These are phyloP conservation scores for Melanostoma mellinum DNA, from an alignment of 2,888 invertebrate species.

Conservation along the genomic window DNA sequence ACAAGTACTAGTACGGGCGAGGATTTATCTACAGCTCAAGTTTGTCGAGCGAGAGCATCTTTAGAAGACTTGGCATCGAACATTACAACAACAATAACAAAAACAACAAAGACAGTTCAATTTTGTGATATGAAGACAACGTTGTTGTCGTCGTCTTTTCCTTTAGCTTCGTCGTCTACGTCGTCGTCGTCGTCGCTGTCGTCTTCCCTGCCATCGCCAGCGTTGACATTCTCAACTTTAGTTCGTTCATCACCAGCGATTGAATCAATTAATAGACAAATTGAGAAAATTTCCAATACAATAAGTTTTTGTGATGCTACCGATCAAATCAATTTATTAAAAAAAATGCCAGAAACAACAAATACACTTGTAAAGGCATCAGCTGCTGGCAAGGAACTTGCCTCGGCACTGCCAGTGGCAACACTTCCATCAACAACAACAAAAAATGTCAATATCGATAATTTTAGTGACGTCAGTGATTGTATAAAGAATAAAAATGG, in stretches of 20 bases:
- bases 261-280: constrained; percentile 70
- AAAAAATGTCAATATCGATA: constrained; percentile 47
- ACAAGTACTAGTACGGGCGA: constrained; percentile 45
- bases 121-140: constrained; percentile 6
- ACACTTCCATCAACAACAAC: constrained; percentile 13
- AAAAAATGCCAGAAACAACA: constrained; percentile 64
- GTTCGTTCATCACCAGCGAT: constrained; percentile 50
- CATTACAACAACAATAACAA: neutral
- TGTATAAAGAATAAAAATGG: constrained; percentile 61
- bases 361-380: constrained; percentile 17
- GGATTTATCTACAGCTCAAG: constrained; percentile 60
- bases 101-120: constrained; percentile 17
- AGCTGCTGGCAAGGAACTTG: constrained; percentile 28
- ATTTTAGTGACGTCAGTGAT: constrained; percentile 64
- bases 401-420: constrained; percentile 4
- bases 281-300: constrained; percentile 69
- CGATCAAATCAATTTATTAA: constrained; percentile 70
- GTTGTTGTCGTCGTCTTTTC: constrained; percentile 5
- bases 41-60: constrained; percentile 43
- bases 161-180: constrained; percentile 1
- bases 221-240: constrained; percentile 43
- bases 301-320: constrained; percentile 63
- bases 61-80: constrained; percentile 29
- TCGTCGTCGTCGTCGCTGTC: constrained; percentile 19
- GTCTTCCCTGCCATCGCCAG: constrained; percentile 19